Evolutionary conservation across 2,888 invertebrate species (phyloP).

Genomic region (Apotomis turbidana): DNA sequence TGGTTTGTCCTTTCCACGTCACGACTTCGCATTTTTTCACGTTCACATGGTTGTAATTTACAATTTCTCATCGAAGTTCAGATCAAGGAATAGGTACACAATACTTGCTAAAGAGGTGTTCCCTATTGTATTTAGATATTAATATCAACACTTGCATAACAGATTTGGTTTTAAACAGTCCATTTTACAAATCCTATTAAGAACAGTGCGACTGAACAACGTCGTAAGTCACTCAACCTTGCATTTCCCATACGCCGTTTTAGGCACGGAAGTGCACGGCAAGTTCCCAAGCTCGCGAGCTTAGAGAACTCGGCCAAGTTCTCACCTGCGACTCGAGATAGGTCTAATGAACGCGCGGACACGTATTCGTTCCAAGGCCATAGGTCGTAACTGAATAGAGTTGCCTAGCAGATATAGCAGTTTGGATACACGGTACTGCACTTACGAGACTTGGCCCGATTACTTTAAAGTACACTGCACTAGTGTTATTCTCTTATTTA

Average conservation of each 20-base stretch:
- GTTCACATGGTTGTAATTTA: no score
- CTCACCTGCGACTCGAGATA: conserved; percentile 19
- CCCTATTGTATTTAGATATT: no score
- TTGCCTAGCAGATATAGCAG: not conserved
- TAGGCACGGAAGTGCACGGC: conserved; percentile 11
- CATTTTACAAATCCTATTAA: conserved; percentile 30
- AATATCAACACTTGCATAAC: no score
- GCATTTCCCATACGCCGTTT: not conserved
- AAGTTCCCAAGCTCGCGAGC: conserved; percentile 15
- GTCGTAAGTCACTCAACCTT: not conserved
- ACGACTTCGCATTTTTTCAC: no score
- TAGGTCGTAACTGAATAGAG: not conserved
- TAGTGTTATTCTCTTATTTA: not conserved
- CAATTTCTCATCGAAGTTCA: no score
- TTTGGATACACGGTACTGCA: not conserved
- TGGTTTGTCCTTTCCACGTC: no score
- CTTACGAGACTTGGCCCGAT: not conserved
- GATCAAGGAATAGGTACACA: no score
- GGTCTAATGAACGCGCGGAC: conserved; percentile 12
- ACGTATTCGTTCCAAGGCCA: not conserved
- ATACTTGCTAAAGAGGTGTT: no score
- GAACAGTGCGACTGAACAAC: not conserved
- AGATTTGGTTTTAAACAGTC: conserved; percentile 19
- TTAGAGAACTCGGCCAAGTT: conserved; percentile 21
- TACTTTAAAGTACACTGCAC: not conserved